Evolutionary conservation across 2,888 invertebrate species (phyloP), one percentile per base, ranked within the genome.

Genomic region (Sphaerophoria rueppellii): DNA sequence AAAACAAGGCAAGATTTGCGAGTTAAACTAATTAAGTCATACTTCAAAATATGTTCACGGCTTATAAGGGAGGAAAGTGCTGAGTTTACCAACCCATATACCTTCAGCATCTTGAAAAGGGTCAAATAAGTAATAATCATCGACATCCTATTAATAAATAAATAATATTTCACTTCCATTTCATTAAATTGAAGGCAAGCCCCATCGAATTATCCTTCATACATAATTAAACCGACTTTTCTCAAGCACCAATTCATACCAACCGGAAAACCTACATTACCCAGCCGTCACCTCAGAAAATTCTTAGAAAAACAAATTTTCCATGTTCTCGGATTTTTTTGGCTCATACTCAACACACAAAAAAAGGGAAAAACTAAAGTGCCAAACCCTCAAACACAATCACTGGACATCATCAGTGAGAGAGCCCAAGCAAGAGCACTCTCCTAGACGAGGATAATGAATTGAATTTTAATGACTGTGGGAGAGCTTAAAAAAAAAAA

Each of bases 391-490:
- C 35, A 48, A 60, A 34, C 9, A 16, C 63, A 65, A 35, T 50
- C 57, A 37, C 60, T 54, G 72, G 61, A 65, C 60, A 67, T 60
- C 72, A 72, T 60, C 72, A 72, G 43, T 11, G 40, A 40, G 40
- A 40, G 43, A 43, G 43, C 52, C 32, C 37, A 37, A 67, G 60
- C 24, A 61, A 24, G 34, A 67, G 60, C 24, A 61, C 67, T 50
- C 37, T 43, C 12, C 43, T 43, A 50, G 57, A 72, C 40, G 71
- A 24, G 24, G 72, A 80, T 80, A 83, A 85, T 76, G 76, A 85
- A 85, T 81, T 80, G 83, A 76, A 76, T 85, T 85, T 85, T 85
- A 85, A 85, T 85, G 83, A 85, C 69, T 73, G 65, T 65, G 79
- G 71, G 65, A 61, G 48, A 71, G 73, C 74, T 63, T 73, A 0